Evolutionary conservation across 2,888 invertebrate species (phyloP).

Genomic region (Periphyllus acericola): DNA sequence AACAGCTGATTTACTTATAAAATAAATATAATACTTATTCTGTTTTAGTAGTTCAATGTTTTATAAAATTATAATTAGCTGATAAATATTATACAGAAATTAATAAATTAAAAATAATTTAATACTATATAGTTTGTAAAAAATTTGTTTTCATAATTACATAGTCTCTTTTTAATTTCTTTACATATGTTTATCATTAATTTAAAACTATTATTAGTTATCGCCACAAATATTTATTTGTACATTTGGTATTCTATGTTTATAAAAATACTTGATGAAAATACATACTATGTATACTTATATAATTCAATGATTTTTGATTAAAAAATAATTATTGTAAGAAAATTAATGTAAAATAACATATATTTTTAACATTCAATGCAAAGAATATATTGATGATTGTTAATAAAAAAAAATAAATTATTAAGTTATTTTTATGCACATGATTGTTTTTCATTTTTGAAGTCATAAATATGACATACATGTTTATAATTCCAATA

Average conservation of each 20-base stretch:
- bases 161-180: not conserved
- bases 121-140: not conserved
- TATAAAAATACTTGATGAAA: not conserved
- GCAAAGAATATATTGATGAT: not conserved
- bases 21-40: not conserved
- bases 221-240: not conserved
- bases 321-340: constrained; percentile 11
- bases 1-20: not conserved
- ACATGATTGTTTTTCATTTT: not conserved
- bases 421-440: constrained; percentile 19
- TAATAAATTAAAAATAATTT: not conserved
- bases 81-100: not conserved
- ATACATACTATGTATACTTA: not conserved
- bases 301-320: not conserved
- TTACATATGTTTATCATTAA: not conserved
- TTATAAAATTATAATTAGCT: not conserved
- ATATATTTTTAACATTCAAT: constrained; percentile 12
- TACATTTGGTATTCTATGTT: constrained; percentile 16
- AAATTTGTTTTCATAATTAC: not conserved
- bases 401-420: constrained; percentile 5
- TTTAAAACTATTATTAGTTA: not conserved
- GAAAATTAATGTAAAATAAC: not conserved
- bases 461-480: not conserved
- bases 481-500: constrained; percentile 34
- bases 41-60: not conserved